Conservation (phyloP, 2,888 invertebrate species). For the Entomobrya multifasciata region DNA sequence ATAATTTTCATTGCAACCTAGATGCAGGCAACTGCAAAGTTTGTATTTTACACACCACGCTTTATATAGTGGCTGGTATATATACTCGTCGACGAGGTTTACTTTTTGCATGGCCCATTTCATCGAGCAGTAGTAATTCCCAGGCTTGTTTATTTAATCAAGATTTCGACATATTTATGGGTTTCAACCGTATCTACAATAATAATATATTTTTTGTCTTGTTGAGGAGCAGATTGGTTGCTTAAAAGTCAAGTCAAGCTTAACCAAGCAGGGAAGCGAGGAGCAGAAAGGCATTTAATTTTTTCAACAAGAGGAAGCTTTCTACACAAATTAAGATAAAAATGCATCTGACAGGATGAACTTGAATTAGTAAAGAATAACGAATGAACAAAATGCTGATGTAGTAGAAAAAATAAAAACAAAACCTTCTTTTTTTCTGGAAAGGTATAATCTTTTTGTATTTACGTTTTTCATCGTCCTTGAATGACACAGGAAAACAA, state of each 20-base stretch:
- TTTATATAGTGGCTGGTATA: too few relatives aligned
- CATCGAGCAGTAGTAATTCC: slow-evolving; percentile 79
- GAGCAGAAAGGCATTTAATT: slow-evolving; percentile 33
- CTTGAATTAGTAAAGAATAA: slow-evolving; percentile 26
- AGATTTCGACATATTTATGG: slow-evolving; percentile 80
- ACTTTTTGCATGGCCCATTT: slow-evolving; percentile 79
- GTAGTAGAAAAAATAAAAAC: not conserved
- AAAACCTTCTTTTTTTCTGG: not conserved
- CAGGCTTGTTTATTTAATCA: slow-evolving; percentile 80
- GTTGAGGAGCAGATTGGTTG: slow-evolving; percentile 78
- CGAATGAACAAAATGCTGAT: not conserved
- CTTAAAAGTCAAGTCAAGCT: slow-evolving; percentile 29
- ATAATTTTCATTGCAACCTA: too few relatives aligned
- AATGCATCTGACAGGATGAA: slow-evolving; percentile 46
- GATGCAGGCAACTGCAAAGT: too few relatives aligned
- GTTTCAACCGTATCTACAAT: slow-evolving; percentile 59
- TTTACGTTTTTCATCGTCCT: not conserved
- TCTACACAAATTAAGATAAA: slow-evolving; percentile 44
- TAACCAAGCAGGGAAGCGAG: slow-evolving; percentile 35
- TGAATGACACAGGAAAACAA: not conserved
- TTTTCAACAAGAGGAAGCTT: slow-evolving; percentile 8
- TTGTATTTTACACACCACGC: too few relatives aligned
- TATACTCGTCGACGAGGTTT: too few relatives aligned
- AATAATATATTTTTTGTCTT: slow-evolving; percentile 68
- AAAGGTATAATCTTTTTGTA: not conserved